These are phyloP conservation scores for Parauchenoglanis ngamensis DNA, from an alignment of 2,797 vertebrate species.

Conservation along the genomic window DNA sequence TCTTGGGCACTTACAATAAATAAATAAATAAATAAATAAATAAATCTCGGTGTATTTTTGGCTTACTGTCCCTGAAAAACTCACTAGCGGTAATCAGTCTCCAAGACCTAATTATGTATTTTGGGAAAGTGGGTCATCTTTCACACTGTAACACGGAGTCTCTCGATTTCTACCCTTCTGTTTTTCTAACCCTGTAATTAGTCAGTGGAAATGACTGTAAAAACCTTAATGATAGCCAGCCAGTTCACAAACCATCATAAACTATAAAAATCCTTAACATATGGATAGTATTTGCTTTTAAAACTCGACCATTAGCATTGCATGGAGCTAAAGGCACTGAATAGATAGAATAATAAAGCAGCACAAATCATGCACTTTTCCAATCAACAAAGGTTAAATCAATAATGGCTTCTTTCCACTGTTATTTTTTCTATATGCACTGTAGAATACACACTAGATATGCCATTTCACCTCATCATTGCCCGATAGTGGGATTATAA, in stretches of 20 bases:
- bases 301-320: not conserved
- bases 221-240: not conserved
- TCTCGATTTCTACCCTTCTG: slow-evolving; percentile 64
- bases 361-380: not conserved
- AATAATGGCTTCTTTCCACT: not conserved
- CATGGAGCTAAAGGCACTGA: not conserved
- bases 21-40: not conserved
- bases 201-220: slow-evolving; percentile 52
- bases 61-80: slow-evolving; percentile 46
- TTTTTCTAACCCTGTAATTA: slow-evolving; percentile 55
- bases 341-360: not conserved
- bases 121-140: slow-evolving; percentile 64
- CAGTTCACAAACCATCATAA: not conserved
- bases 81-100: slow-evolving; percentile 48
- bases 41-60: slow-evolving; percentile 16
- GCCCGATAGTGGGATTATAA: not conserved
- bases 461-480: not conserved
- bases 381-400: not conserved
- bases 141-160: slow-evolving; percentile 54
- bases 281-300: not conserved
- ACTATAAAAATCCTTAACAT: not conserved
- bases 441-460: not conserved
- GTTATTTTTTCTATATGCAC: not conserved
- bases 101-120: slow-evolving; percentile 56
- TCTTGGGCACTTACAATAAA: not conserved